Evolutionary conservation across 1,140 invertebrate genomes (phyloP).

Genomic region (Drosophila pandora): DNA sequence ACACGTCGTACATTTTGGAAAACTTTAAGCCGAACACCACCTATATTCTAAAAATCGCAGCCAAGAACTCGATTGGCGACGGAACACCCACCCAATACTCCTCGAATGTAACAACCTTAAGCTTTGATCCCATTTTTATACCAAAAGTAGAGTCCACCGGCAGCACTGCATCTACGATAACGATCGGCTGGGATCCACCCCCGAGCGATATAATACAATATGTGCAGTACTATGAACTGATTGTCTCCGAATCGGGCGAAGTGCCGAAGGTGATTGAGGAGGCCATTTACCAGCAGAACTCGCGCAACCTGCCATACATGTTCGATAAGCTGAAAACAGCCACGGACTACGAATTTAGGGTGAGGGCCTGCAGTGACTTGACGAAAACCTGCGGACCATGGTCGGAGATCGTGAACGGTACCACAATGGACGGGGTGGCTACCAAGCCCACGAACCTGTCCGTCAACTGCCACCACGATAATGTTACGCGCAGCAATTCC

Average conservation of each 20-base stretch:
- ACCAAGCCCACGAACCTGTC: conserved; percentile 85
- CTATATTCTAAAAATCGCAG: conserved; percentile 86
- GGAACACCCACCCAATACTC: conserved; percentile 84
- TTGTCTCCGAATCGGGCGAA: conserved; percentile 86
- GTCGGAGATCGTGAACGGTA: conserved; percentile 90
- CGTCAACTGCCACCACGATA: conserved; percentile 88
- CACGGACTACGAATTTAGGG: conserved; percentile 90
- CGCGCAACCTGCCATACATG: conserved; percentile 88
- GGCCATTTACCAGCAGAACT: conserved; percentile 87
- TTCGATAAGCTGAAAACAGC: conserved; percentile 90
- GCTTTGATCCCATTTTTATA: conserved; percentile 90
- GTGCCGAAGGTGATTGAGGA: conserved; percentile 85
- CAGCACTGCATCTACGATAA: conserved; percentile 90
- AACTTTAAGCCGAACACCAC: conserved; percentile 86
- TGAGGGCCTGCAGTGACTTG: conserved; percentile 90
- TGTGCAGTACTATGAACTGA: conserved; percentile 91
- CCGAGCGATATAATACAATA: conserved; percentile 87
- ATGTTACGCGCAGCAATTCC: conserved; percentile 86
- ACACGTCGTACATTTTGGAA: conserved; percentile 87
- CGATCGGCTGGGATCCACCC: conserved; percentile 90
- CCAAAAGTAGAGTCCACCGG: conserved; percentile 91
- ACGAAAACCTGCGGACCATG: conserved; percentile 90
- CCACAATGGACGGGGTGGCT: conserved; percentile 90
- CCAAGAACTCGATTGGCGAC: conserved; percentile 85
- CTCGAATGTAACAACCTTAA: conserved; percentile 86